A percentile compares a stretch with the other conserved stretches of the same genome.
These are phyloP conservation scores for Phasia obesa DNA, from an alignment of 2,888 invertebrate genomes.

Conservation along the genomic window DNA sequence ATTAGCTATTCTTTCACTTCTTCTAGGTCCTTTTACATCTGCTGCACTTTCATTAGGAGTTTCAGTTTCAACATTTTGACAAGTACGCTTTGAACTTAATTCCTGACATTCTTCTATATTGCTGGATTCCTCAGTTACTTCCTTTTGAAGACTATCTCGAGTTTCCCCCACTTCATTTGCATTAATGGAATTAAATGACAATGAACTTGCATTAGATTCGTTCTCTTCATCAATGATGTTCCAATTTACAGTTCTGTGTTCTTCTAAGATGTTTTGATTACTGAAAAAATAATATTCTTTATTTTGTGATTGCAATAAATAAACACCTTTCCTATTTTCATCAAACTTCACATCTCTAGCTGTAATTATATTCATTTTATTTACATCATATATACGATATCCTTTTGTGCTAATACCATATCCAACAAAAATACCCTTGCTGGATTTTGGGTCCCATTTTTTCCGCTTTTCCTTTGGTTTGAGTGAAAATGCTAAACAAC, in stretches of 20 bases:
- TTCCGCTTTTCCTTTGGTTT: too few species aligned
- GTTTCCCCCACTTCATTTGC: not conserved
- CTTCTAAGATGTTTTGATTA: not conserved
- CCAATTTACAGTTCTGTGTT: not conserved
- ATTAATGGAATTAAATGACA: conserved; percentile 2
- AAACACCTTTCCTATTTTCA: conserved; percentile 18
- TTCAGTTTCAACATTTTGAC: not conserved
- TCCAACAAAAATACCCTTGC: conserved; percentile 51
- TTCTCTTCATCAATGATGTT: not conserved
- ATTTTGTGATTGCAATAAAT: not conserved
- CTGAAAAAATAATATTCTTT: conserved; percentile 11
- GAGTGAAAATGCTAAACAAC: too few species aligned
- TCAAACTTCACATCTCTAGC: conserved; percentile 24
- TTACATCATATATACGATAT: too few species aligned
- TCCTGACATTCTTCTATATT: too few species aligned
- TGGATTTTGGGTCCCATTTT: too few species aligned
- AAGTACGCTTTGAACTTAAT: too few species aligned
- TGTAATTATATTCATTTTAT: too few species aligned
- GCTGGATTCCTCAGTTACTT: too few species aligned
- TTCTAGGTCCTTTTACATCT: not conserved
- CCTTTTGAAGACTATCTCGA: not conserved
- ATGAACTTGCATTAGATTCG: not conserved
- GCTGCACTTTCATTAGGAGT: too few species aligned
- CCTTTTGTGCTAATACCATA: conserved; percentile 36
- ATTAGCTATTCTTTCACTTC: conserved; percentile 5